Evolutionary conservation across 2,797 vertebrate species (phyloP), one percentile per base, ranked within the genome.

Genomic region (Leucoraja ocellata): DNA sequence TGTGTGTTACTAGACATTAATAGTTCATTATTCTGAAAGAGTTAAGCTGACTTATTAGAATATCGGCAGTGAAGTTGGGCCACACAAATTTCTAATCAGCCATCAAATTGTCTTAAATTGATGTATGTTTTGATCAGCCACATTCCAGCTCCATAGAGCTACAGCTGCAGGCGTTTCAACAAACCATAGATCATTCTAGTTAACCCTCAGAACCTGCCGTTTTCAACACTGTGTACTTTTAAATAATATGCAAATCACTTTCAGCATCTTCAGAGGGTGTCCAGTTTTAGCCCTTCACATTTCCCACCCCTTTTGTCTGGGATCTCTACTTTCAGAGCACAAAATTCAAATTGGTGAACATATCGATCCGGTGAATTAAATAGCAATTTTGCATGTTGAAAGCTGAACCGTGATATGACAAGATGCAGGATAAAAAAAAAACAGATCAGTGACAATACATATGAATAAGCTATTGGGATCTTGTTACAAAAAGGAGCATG

Each of bases 141-240:
- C 13, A 6, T 76, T 92, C 39, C 36, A n/a, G 46, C 71, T 46
- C 25, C 39, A 92, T 58, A 91, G 73, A 91, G 68, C 65, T 91
- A 25, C 71, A 46, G 36, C 71, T 74, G 39, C 71, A 58, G 90
- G 90, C 71, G 46, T 76, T 92, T 74, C 65, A 46, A 76, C 71
- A 76, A 54, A 92, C 14, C 90, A 76, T 92, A 74, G 90, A 74
- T 92, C 90, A 92, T 92, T 91, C 90, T 71, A n/a, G 90, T 92
- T 92, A 74, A 92, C 90, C 39, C 90, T 36, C 36, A 58, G 71
- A 92, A 91, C 88, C 65, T 91, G 88, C 88, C 23, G 65, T 21
- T 68, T 91, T 91, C 88, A 91, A 10, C 36, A 25, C 36, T 74
- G 25, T 58, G 25, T 23, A 25, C 36, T 28, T 92, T 73, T 74